Percentiles rank a stretch among this genome's conserved stretches.
These are phyloP conservation scores for Rhagophthalmus giganteus DNA, from an alignment of 2,888 invertebrate species.

Conservation along the genomic window DNA sequence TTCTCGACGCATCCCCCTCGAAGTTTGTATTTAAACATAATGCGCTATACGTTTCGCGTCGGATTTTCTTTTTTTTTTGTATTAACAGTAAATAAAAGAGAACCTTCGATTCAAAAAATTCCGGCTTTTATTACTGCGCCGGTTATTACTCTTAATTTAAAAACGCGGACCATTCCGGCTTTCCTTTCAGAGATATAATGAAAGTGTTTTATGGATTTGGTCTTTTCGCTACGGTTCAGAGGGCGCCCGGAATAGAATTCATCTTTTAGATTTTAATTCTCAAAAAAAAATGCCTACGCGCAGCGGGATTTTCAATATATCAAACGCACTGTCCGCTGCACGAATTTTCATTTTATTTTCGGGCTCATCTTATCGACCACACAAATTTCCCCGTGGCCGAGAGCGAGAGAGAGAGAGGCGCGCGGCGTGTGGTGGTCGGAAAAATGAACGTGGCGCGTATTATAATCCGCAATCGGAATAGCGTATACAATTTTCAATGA, in stretches of 20 bases:
- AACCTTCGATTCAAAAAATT: too few relatives aligned
- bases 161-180: constrained; percentile 20
- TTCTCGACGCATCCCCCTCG: not conserved
- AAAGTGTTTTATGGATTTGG: constrained; percentile 32
- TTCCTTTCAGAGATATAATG: constrained; percentile 24
- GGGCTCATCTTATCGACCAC: not conserved
- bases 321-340: constrained; percentile 27
- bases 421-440: constrained; percentile 2
- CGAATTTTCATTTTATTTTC: constrained; percentile 14
- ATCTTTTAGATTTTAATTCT: constrained; percentile 46
- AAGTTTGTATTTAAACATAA: not conserved
- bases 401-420: constrained; percentile 4
- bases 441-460: constrained; percentile 14
- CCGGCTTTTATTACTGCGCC: too few relatives aligned
- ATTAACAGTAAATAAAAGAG: too few relatives aligned
- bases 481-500: constrained; percentile 31
- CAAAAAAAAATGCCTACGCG: constrained; percentile 28
- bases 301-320: constrained; percentile 28
- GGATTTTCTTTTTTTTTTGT: too few relatives aligned
- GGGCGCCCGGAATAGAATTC: constrained; percentile 41
- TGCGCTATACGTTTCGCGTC: too few relatives aligned
- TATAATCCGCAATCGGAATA: constrained; percentile 26
- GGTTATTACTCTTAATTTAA: constrained; percentile 28
- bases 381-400: not conserved
- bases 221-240: constrained; percentile 39